These are phyloP conservation scores for Watersipora subatra DNA, from an alignment of 1,140 invertebrate species.

Conservation along the genomic window DNA sequence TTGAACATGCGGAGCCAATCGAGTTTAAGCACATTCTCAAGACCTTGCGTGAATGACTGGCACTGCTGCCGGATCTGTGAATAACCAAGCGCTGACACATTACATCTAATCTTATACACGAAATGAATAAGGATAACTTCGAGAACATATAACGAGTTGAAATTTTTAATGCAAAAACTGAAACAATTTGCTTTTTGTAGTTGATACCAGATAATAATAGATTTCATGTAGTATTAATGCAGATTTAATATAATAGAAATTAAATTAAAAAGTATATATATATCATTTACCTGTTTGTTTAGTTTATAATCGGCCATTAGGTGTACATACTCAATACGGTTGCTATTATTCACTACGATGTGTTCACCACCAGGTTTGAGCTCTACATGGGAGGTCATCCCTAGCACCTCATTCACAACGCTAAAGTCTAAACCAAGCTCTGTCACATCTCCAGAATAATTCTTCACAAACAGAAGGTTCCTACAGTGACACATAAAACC, in stretches of 20 bases:
- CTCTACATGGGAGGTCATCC: conserved; percentile 75
- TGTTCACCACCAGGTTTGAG: conserved; percentile 75
- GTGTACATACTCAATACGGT: conserved; percentile 92
- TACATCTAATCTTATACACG: too few species aligned
- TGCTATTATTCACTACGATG: conserved; percentile 75
- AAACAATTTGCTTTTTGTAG: too few species aligned
- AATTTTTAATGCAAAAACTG: too few species aligned
- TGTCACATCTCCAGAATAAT: conserved; percentile 46
- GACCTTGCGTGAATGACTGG: conserved; percentile 52
- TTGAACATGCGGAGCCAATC: conserved; percentile 91
- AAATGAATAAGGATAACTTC: too few species aligned
- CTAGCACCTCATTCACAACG: conserved; percentile 71
- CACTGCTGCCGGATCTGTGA: conserved; percentile 70
- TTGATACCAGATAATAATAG: too few species aligned
- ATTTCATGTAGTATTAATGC: too few species aligned
- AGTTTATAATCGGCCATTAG: conserved; percentile 89
- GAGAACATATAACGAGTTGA: neutral
- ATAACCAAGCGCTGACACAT: too few species aligned
- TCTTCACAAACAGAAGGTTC: conserved; percentile 74
- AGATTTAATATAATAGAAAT: too few species aligned
- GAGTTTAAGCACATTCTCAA: conserved; percentile 73
- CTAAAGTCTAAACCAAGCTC: conserved; percentile 74
- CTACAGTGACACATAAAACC: conserved; percentile 26
- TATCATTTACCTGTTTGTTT: conserved; percentile 68
- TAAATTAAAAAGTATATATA: too few species aligned